Base-by-base conservation (phyloP, 2,113 vertebrate genomes). In the Scophthalmus maximus region DNA sequence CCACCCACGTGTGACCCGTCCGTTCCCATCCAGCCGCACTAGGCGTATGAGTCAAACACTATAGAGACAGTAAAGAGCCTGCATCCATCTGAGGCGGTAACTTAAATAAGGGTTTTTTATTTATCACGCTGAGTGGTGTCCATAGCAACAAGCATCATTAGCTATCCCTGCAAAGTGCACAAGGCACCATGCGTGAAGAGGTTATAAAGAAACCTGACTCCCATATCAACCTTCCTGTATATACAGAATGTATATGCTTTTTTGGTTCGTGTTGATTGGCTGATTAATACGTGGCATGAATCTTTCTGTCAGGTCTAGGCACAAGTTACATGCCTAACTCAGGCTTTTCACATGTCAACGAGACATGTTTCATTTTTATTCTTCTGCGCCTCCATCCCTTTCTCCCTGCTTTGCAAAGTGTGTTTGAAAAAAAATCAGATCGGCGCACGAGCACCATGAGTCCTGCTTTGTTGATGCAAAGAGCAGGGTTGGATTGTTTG, bases 141-240 rank as follows among this genome's bases (percentile, higher is more conserved):
- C 61, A 79, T 71, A 49, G 61, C 85, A 84, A 79, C 74, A 84
- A 57, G 50, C 27, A 50, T 58, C n/a, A 46, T 52, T 44, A 70
- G 27, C 34, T 51, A 22, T 8, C 29, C 32, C 25, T 32, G 56
- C n/a, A 38, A n/a, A 63, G 46, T 30, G 34, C 32, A 68, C 23
- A 4, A 25, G 55, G 47, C 17, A 20, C 17, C 42, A 46, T 7
- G 20, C 72, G 49, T 22, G 32, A 34, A 14, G 50, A 49, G 51
- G 50, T 75, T 58, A 67, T 40, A 6, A 50, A 58, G 36, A 25
- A 17, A 14, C 26, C 10, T 29, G 20, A 32, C 14, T 46, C 25
- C 17, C 26, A 32, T 1, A 3, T 60, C 20, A 6, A 30, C 3
- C 10, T 30, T 29, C 1, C 3, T 1, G 5, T 22, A 20, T 51